Percentiles rank a stretch among this genome's conserved stretches.
phyloP scores from a whole-genome alignment of 2,888 invertebrate genomes.

The Hoplodrina blanda region DNA sequence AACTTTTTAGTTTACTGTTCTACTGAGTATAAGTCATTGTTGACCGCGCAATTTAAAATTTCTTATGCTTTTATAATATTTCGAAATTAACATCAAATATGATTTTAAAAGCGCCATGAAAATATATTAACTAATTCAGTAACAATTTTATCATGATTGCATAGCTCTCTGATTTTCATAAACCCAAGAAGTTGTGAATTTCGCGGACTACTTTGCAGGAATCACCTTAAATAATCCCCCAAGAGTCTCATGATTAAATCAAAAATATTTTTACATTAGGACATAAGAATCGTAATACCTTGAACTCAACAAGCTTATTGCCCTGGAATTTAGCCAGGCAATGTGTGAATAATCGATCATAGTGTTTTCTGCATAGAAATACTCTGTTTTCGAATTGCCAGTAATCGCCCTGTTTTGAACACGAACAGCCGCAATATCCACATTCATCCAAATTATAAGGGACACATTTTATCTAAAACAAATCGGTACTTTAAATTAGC shows the following conservation, averaged over 20 bases:
- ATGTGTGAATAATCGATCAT: conserved; percentile 80
- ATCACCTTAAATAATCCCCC: no score
- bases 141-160: no score
- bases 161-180: no score
- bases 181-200: no score
- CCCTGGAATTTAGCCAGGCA: conserved; percentile 86
- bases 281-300: conserved; percentile 70
- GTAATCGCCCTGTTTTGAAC: conserved; percentile 90
- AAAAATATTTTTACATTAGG: no score
- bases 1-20: not conserved
- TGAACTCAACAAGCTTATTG: conserved; percentile 83
- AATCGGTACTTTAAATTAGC: conserved; percentile 6
- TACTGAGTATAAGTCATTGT: not conserved
- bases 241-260: no score
- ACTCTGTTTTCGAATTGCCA: conserved; percentile 89
- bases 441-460: conserved; percentile 88
- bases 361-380: conserved; percentile 86
- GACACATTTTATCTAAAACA: conserved; percentile 86
- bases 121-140: no score
- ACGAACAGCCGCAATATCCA: conserved; percentile 83
- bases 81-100: no score
- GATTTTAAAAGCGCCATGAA: no score
- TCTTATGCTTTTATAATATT: no score
- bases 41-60: no score
- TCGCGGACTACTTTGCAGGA: no score